A percentile compares a stretch with the other conserved stretches of the same genome.
Conservation (phyloP, 2,888 invertebrate species). For the Rotaria sp. region DNA sequence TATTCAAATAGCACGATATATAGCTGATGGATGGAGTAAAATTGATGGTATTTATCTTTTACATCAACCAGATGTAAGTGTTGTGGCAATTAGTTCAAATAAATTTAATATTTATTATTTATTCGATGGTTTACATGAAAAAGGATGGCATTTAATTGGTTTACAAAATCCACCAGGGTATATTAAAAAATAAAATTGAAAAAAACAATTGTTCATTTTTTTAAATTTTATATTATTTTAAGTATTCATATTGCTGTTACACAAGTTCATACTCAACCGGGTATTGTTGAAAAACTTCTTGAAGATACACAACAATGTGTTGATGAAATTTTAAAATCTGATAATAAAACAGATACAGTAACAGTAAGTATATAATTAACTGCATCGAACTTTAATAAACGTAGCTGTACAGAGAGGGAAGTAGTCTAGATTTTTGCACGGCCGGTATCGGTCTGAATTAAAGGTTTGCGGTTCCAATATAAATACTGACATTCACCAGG, state of each 20-base stretch:
- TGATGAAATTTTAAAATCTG: slow-evolving; percentile 64
- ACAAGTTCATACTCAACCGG: slow-evolving; percentile 74
- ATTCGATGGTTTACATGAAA: slow-evolving; percentile 68
- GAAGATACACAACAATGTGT: slow-evolving; percentile 66
- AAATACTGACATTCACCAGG: no score
- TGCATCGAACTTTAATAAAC: no score
- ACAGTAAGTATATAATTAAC: slow-evolving; percentile 46
- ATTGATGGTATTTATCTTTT: slow-evolving; percentile 74
- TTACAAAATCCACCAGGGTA: slow-evolving; percentile 88
- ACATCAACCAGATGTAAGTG: slow-evolving; percentile 81
- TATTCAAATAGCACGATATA: slow-evolving; percentile 69
- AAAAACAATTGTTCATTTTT: no score
- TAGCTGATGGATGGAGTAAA: slow-evolving; percentile 68
- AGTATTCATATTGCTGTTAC: slow-evolving; percentile 90
- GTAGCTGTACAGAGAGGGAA: no score
- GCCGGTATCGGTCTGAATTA: no score
- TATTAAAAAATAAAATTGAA: no score
- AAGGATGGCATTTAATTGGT: slow-evolving; percentile 86
- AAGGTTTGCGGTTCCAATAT: no score
- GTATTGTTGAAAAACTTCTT: slow-evolving; percentile 77
- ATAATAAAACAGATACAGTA: slow-evolving; percentile 64
- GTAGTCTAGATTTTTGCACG: background rate
- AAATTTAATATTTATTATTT: slow-evolving; percentile 82
- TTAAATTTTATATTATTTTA: slow-evolving; percentile 36
- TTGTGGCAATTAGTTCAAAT: slow-evolving; percentile 79